These are phyloP conservation scores for Peribatodes rhomboidaria DNA, from an alignment of 2,888 invertebrate species.

Conservation along the genomic window DNA sequence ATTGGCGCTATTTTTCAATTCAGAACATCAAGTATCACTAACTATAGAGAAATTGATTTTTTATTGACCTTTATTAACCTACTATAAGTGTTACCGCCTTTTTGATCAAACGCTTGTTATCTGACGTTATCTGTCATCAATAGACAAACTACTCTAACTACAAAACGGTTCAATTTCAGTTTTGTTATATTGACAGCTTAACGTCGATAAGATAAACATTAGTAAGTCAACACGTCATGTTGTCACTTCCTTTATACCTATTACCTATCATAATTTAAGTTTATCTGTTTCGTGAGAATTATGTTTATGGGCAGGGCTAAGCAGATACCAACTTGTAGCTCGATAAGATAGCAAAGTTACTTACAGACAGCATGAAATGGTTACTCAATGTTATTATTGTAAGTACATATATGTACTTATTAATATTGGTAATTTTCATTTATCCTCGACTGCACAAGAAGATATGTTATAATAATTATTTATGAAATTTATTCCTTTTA, in stretches of 20 bases:
- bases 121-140: neutral
- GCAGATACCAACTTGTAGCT: neutral
- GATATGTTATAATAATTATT: too few relatives aligned
- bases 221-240: neutral
- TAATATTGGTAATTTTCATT: too few relatives aligned
- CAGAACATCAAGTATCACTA: slow-evolving; percentile 50
- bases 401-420: too few relatives aligned
- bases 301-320: slow-evolving; percentile 12
- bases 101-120: neutral
- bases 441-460: too few relatives aligned
- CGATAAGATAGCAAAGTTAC: slow-evolving; percentile 19
- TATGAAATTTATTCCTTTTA: too few relatives aligned
- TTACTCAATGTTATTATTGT: too few relatives aligned
- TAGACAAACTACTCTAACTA: neutral
- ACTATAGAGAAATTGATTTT: slow-evolving; percentile 15
- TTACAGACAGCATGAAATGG: too few relatives aligned
- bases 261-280: neutral
- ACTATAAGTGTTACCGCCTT: neutral
- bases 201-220: slow-evolving; percentile 6
- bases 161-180: neutral
- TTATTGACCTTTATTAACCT: slow-evolving; percentile 16
- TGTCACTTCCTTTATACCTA: slow-evolving; percentile 19
- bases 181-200: too few relatives aligned
- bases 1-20: slow-evolving; percentile 77
- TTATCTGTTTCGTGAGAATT: slow-evolving; percentile 27